Base-by-base conservation (phyloP, 1,140 invertebrate genomes). In the Panonychus citri region DNA sequence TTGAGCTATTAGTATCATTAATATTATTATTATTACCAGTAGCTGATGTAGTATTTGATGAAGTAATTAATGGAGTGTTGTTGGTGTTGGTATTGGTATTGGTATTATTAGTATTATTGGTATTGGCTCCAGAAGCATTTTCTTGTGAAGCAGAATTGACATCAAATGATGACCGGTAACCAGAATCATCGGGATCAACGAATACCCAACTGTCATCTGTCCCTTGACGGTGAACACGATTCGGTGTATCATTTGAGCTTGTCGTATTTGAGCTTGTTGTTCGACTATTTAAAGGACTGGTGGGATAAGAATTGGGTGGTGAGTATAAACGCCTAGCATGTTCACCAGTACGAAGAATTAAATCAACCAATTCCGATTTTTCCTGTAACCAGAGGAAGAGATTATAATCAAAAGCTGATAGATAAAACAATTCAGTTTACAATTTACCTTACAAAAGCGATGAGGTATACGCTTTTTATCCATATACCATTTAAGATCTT, bases 401-500 rank as follows among this genome's bases (percentile, higher is more conserved):
- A 34, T 34, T 34, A 34, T 7, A 34, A 34, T 34, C 12, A 34
- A n/a, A n/a, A n/a, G n/a, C n/a, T n/a, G n/a, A n/a, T n/a, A n/a
- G n/a, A n/a, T n/a, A n/a, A n/a, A n/a, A n/a, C n/a, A n/a, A n/a
- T n/a, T n/a, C n/a, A n/a, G 53, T 28, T n/a, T 8, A 7, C 24
- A 19, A 12, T 10, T 54, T 55, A 59, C 58, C 21, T 51, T 58
- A 50, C 51, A 60, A 39, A 40, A 25, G 8, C 58, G 24, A 10
- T 50, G 46, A 26, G 51, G 28, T 27, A 60, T 43, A 34, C 49
- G 27, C 19, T 30, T 37, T 21, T n/a, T 48, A 24, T 42, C 34
- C 7, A 62, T 34, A 54, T 54, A 62, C 60, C 60, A 62, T 57
- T 58, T 57, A 4, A 62, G 30, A 54, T 62, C 60, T 43, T 55